Evolutionary conservation across 2,888 invertebrate genomes (phyloP).

Genomic region (Hylaea fasciaria): DNA sequence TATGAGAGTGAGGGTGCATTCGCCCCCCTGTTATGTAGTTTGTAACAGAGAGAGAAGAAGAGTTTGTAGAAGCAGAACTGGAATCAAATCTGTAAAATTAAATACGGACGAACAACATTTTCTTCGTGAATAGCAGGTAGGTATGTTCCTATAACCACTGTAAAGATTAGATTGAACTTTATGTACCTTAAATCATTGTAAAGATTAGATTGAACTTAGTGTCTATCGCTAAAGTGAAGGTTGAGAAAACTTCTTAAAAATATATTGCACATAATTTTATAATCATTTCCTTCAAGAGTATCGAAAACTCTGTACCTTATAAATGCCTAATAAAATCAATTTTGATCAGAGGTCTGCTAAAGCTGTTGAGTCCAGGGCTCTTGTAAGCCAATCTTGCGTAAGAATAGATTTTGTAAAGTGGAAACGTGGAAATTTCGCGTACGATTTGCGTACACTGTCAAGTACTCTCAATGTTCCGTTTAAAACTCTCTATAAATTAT

Average conservation of each 20-base stretch:
- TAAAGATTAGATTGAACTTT: no score
- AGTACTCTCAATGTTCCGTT: constrained; percentile 4
- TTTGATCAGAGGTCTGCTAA: constrained; percentile 36
- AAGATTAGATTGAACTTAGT: no score
- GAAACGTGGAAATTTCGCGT: constrained; percentile 35
- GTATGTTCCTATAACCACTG: no score
- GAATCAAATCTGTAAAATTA: no score
- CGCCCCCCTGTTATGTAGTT: constrained; percentile 1
- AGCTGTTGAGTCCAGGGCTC: constrained; percentile 36
- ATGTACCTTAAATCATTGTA: no score
- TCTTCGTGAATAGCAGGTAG: no score
- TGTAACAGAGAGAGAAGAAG: no score
- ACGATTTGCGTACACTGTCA: constrained; percentile 26
- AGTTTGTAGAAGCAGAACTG: no score
- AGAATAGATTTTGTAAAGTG: constrained; percentile 38
- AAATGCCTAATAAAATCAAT: constrained; percentile 33
- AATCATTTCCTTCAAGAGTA: constrained; percentile 2
- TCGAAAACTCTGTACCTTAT: constrained; percentile 6
- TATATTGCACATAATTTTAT: no score
- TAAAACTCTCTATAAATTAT: background rate
- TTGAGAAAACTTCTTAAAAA: no score
- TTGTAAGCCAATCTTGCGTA: constrained; percentile 41
- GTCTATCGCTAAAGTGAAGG: no score
- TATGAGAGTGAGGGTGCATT: background rate
- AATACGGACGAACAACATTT: no score